Conservation (phyloP, 2,113 vertebrate species). For the Puffinus mauretanicus region DNA sequence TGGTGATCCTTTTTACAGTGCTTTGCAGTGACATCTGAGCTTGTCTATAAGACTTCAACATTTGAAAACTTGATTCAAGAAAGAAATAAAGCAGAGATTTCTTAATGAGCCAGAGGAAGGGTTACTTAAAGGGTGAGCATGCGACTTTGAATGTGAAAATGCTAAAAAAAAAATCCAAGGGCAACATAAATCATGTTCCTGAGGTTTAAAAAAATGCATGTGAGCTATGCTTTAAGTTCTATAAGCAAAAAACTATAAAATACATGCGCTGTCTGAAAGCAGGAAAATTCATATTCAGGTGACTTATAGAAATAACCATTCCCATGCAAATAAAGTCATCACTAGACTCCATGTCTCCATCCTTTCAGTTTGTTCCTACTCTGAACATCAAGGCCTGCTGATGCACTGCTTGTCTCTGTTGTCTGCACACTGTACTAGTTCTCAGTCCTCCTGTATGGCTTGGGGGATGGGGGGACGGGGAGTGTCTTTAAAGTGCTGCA, state of each 20-base stretch:
- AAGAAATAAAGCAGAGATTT: not conserved
- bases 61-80: not conserved
- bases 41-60: not conserved
- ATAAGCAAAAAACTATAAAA: not conserved
- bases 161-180: not conserved
- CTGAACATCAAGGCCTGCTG: not conserved
- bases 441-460: not conserved
- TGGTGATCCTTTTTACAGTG: not conserved
- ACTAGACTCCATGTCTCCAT: not conserved
- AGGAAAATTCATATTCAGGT: not conserved
- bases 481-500: not conserved
- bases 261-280: not conserved
- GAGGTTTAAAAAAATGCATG: not conserved
- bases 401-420: not conserved
- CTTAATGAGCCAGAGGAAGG: not conserved
- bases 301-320: not conserved
- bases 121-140: not conserved
- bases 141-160: not conserved
- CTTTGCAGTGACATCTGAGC: not conserved
- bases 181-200: not conserved
- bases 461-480: too few species aligned
- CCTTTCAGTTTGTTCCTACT: not conserved
- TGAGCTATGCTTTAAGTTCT: not conserved
- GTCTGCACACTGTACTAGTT: not conserved
- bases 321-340: not conserved